Evolutionary conservation across 2,888 invertebrate genomes (phyloP), one percentile per base, ranked within the genome.

Genomic region (Xylota segnis): DNA sequence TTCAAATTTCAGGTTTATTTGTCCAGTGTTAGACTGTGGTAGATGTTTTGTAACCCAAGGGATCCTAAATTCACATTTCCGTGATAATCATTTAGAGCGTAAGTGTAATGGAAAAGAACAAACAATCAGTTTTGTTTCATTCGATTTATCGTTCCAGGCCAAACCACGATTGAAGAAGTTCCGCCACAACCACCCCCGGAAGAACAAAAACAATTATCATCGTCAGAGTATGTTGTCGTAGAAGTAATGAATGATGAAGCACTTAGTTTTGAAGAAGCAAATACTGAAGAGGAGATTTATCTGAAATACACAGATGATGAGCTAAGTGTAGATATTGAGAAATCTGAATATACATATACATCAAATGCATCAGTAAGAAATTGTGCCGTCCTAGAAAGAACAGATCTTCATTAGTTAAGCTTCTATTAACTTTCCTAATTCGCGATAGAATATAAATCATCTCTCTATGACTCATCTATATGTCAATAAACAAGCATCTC

Each of bases 11-110:
- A 86, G 86, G 40, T 86, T 72, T 18, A 3, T 9, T 4, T 86
- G 86, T 68, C 54, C 82, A 10, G 18, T 68, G 10, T 34, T 68
- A 10, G 40, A 50, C 34, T 86, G 86, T 27, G 82, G 68, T 0
- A 66, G 54, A 27, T 56, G 76, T n/a, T 86, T 86, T 68, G 82
- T 86, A 1, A 66, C 81, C 7, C 66, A 32, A 12, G 82, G 86
- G 5, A 61, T 86, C 23, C 66, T 82, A 2, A 86, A 86, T 45
- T 27, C 86, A 18, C 86, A 86, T 43, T 12, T 86, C 2, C 81
- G 71, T 14, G 76, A 72, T 23, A 52, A 32, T 14, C 86, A 82
- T 27, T 43, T 61, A 7, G 75, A 72, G 5, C 6, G 84, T 76
- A 66, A 71, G 50, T 47, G 5, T n/a, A 34, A 54, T 9, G 0